Conservation (phyloP, 2,113 vertebrate species). For the Corydoras maculifer region DNA sequence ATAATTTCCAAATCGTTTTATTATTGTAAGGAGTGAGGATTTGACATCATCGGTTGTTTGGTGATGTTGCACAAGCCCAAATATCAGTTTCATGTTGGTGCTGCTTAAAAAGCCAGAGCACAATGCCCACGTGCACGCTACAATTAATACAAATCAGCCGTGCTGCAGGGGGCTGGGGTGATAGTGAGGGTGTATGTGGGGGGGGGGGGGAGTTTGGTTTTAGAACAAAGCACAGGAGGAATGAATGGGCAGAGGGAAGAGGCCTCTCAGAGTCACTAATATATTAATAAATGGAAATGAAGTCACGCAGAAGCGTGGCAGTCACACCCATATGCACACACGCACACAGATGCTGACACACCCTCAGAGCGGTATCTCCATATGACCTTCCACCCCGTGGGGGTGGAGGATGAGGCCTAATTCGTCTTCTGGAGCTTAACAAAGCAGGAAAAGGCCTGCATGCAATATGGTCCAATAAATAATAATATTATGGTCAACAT, state of each 20-base stretch:
- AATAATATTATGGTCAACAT: background rate
- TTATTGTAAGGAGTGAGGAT: no score
- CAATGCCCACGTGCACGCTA: background rate
- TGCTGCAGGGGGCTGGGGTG: constrained; percentile 12
- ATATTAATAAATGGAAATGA: constrained; percentile 34
- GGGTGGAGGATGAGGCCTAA: constrained; percentile 17
- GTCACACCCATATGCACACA: constrained; percentile 36
- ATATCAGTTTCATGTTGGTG: background rate
- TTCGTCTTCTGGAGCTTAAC: constrained; percentile 10
- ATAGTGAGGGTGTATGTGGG: background rate
- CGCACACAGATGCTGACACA: constrained; percentile 35
- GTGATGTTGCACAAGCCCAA: background rate
- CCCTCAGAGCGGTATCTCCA: constrained; percentile 30
- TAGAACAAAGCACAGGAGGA: constrained; percentile 29
- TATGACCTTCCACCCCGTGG: constrained; percentile 35
- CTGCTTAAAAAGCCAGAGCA: background rate
- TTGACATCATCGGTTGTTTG: no score
- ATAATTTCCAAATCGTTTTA: no score
- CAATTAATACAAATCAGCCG: constrained; percentile 13
- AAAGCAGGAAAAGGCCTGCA: background rate
- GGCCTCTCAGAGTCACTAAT: constrained; percentile 27
- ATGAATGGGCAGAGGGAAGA: constrained; percentile 19
- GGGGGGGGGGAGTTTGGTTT: no score
- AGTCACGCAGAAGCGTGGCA: constrained; percentile 37
- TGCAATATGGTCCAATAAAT: background rate